Conservation (phyloP, 2,888 invertebrate genomes). For the Cheilosia scutellata region DNA sequence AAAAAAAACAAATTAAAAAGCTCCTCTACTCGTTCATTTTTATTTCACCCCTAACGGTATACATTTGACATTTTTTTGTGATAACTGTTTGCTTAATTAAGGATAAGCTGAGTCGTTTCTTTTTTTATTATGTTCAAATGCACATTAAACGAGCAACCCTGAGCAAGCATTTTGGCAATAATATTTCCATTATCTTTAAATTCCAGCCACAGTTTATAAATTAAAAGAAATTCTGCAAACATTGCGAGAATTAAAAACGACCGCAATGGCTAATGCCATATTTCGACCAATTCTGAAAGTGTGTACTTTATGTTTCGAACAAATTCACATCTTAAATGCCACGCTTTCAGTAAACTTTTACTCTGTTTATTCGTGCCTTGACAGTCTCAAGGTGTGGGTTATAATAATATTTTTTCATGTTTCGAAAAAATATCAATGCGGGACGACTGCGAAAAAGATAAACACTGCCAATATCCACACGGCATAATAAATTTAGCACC, state of each 20-base stretch:
- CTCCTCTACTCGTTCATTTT: slow-evolving; percentile 14
- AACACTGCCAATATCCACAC: slow-evolving; percentile 24
- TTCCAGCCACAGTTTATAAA: background rate
- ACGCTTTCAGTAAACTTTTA: slow-evolving; percentile 11
- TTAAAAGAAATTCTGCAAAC: background rate
- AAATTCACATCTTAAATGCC: slow-evolving; percentile 9
- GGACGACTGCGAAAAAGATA: slow-evolving; percentile 18
- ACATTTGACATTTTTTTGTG: slow-evolving; percentile 5
- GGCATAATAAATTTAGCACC: slow-evolving; percentile 19
- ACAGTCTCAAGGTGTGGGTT: slow-evolving; percentile 25
- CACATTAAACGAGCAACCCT: too few relatives aligned
- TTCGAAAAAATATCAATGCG: slow-evolving; percentile 11
- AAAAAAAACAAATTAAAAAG: slow-evolving; percentile 12
- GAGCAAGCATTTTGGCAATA: too few relatives aligned
- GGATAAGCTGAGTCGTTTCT: background rate
- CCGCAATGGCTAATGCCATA: background rate
- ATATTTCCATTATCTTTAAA: background rate
- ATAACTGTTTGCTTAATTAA: background rate
- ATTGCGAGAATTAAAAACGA: too few relatives aligned
- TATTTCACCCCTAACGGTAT: background rate
- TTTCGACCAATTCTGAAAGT: background rate
- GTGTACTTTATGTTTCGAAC: background rate
- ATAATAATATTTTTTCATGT: slow-evolving; percentile 18
- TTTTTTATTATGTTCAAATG: background rate
- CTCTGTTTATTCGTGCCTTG: slow-evolving; percentile 6